A percentile compares a stretch with the other conserved stretches of the same genome.
phyloP scores from a whole-genome alignment of 2,113 vertebrate genomes.

The Halichoeres trimaculatus region DNA sequence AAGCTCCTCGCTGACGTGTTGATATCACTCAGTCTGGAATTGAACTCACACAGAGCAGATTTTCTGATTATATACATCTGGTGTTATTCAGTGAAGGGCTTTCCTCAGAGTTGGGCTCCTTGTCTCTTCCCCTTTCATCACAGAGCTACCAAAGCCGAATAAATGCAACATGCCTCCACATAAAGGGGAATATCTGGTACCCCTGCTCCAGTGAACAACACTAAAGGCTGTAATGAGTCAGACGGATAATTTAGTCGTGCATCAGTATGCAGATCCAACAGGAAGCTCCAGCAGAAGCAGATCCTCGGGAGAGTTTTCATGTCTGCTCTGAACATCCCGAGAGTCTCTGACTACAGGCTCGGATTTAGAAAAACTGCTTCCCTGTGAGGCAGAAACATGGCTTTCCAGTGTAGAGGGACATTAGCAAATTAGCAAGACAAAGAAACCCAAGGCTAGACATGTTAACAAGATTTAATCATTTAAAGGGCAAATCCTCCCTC shows the following conservation, averaged over 20 bases:
- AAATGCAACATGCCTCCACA: not conserved
- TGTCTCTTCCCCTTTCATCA: too few relatives aligned
- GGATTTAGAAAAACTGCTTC: slow-evolving; percentile 40
- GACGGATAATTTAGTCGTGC: slow-evolving; percentile 2
- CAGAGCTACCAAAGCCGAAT: not conserved
- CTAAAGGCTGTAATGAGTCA: not conserved
- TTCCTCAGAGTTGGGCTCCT: not conserved
- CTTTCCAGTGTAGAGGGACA: slow-evolving; percentile 34
- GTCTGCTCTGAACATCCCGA: slow-evolving; percentile 37
- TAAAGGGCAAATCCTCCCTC: slow-evolving; percentile 45
- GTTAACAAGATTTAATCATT: slow-evolving; percentile 58
- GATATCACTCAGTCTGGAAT: not conserved
- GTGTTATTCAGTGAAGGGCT: too few relatives aligned
- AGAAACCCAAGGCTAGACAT: slow-evolving; percentile 67
- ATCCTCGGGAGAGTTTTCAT: slow-evolving; percentile 49
- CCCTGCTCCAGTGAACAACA: slow-evolving; percentile 1
- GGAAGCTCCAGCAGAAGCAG: slow-evolving; percentile 30
- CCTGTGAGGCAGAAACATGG: slow-evolving; percentile 58
- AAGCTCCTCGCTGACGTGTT: not conserved
- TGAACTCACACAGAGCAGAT: not conserved
- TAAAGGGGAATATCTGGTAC: not conserved
- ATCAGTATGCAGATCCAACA: slow-evolving; percentile 28
- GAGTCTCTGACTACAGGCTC: slow-evolving; percentile 43
- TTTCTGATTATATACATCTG: not conserved
- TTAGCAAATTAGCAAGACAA: slow-evolving; percentile 70